phyloP scores from a whole-genome alignment of 2,797 vertebrate species.

The Sebastes goodei region DNA sequence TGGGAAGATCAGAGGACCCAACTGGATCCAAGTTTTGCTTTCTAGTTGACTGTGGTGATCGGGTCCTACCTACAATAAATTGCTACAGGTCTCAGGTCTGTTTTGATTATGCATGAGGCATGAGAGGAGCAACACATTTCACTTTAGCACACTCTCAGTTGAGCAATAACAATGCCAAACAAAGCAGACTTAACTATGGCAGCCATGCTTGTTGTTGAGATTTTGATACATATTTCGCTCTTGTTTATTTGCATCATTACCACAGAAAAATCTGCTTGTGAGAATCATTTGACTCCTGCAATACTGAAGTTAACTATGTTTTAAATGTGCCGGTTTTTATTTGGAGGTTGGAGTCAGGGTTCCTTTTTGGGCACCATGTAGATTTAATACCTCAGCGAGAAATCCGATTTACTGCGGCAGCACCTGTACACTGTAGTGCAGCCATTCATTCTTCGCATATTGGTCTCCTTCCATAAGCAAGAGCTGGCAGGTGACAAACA shows the following conservation, averaged over 20 bases:
- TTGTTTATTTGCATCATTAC: too few relatives aligned
- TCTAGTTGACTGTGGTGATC: not conserved
- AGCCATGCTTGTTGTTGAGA: not conserved
- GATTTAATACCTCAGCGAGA: not conserved
- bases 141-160: not conserved
- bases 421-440: not conserved
- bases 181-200: not conserved
- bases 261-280: too few relatives aligned
- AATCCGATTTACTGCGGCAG: conserved; percentile 38
- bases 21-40: not conserved
- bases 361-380: not conserved
- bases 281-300: too few relatives aligned
- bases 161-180: not conserved
- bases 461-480: not conserved
- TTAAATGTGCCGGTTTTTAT: too few relatives aligned
- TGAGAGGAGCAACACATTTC: not conserved
- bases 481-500: not conserved
- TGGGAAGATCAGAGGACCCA: not conserved
- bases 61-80: not conserved
- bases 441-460: conserved; percentile 11
- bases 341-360: not conserved
- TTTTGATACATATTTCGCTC: not conserved
- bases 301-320: too few relatives aligned
- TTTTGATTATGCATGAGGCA: not conserved
- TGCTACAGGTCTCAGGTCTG: not conserved